A percentile compares a stretch with the other conserved stretches of the same genome.
These are phyloP conservation scores for Leptestheria dahalacensis DNA, from an alignment of 1,140 invertebrate species.

Conservation along the genomic window DNA sequence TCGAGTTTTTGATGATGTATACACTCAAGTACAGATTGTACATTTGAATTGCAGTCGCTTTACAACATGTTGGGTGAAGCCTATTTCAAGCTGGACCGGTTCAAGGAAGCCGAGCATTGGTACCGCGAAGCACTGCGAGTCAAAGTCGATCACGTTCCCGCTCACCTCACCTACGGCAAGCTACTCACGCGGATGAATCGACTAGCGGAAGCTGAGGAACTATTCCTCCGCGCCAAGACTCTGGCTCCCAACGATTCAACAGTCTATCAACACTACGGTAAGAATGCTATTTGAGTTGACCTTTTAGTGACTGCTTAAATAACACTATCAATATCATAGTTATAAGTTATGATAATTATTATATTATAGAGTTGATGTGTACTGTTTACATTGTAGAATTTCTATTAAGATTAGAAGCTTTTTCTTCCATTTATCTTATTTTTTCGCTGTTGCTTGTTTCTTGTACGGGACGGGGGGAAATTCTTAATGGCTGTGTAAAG, in stretches of 20 bases:
- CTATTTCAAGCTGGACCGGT: conserved; percentile 58
- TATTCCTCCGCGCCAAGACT: conserved; percentile 68
- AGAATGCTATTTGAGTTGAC: conserved; percentile 23
- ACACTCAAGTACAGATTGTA: not conserved
- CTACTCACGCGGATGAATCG: conserved; percentile 71
- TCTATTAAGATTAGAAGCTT: not conserved
- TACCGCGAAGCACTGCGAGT: conserved; percentile 60
- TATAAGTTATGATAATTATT: no score
- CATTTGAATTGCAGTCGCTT: conserved; percentile 42
- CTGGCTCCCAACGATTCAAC: conserved; percentile 67
- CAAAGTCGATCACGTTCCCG: conserved; percentile 72
- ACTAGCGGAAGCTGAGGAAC: conserved; percentile 65
- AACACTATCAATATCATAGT: no score
- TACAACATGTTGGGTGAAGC: conserved; percentile 76
- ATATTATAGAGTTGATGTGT: no score
- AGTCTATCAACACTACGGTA: conserved; percentile 73
- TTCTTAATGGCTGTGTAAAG: not conserved
- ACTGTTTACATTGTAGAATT: no score
- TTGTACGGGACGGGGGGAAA: not conserved
- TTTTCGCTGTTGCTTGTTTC: not conserved
- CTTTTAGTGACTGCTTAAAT: no score
- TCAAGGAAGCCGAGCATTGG: conserved; percentile 65
- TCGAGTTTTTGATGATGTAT: not conserved
- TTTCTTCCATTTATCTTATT: not conserved
- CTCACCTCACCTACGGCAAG: conserved; percentile 80